Percentiles rank a stretch among this genome's conserved stretches.
phyloP scores from a whole-genome alignment of 2,113 vertebrate species.

The Psammodynastes pulverulentus region DNA sequence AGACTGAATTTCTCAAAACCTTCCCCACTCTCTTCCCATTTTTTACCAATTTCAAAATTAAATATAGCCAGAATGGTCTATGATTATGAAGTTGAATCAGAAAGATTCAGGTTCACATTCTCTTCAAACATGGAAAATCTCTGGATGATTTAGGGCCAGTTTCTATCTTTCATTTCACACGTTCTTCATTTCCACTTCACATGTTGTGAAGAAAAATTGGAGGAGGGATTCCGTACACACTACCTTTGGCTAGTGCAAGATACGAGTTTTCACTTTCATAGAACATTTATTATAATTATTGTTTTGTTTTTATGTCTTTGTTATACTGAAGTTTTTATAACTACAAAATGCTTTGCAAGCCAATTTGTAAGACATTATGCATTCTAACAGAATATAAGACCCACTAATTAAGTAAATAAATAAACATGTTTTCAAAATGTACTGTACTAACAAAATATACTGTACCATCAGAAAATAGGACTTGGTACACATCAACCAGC shows the following conservation, averaged over 20 bases:
- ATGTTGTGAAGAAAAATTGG: neutral
- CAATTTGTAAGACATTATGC: neutral
- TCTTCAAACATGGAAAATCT: neutral
- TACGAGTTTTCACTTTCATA: neutral
- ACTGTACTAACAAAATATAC: neutral
- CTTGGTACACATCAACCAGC: neutral
- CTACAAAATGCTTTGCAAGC: neutral
- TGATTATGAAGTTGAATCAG: neutral
- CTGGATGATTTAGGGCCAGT: neutral
- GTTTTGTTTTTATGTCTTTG: neutral
- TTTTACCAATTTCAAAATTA: constrained; percentile 11
- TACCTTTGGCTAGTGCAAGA: neutral
- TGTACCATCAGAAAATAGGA: neutral
- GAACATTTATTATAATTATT: neutral
- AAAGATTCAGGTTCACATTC: neutral
- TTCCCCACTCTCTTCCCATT: neutral
- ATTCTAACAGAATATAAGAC: neutral
- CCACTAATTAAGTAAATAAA: neutral
- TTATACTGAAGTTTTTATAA: neutral
- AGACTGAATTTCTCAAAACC: constrained; percentile 27
- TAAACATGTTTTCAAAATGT: neutral
- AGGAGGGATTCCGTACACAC: neutral
- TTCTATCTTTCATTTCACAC: neutral
- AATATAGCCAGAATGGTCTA: neutral
- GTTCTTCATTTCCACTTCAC: neutral